Percentiles rank a stretch among this genome's conserved stretches.
phyloP scores from a whole-genome alignment of 2,113 vertebrate genomes.

The Taurulus bubalis region DNA sequence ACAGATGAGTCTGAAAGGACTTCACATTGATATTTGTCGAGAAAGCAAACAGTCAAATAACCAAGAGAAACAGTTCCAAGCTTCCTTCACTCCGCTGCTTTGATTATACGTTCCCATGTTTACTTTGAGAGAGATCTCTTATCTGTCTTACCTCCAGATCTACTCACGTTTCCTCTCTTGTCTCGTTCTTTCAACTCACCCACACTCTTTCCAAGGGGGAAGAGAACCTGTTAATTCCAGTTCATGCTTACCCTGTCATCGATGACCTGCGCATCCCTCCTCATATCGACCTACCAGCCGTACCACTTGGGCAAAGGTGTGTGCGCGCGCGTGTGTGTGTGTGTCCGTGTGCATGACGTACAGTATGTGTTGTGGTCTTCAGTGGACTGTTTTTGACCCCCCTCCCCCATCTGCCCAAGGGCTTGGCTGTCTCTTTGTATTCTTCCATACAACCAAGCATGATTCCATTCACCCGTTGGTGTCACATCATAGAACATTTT shows the following conservation, averaged over 20 bases:
- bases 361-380: slow-evolving; percentile 11
- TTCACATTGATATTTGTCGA: not conserved
- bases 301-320: slow-evolving; percentile 90
- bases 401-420: slow-evolving; percentile 9
- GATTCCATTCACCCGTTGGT: slow-evolving; percentile 21
- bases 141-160: slow-evolving; percentile 10
- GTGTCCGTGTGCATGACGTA: slow-evolving; percentile 32
- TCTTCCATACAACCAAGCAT: slow-evolving; percentile 40
- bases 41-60: not conserved
- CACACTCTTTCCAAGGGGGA: slow-evolving; percentile 83
- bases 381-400: slow-evolving; percentile 24
- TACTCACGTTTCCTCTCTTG: slow-evolving; percentile 12
- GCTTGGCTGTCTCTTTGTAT: slow-evolving; percentile 60
- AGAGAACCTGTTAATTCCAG: slow-evolving; percentile 89
- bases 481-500: slow-evolving; percentile 32
- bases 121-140: slow-evolving; percentile 7
- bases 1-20: not conserved
- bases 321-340: slow-evolving; percentile 69
- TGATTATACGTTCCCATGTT: not conserved
- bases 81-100: slow-evolving; percentile 3
- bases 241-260: slow-evolving; percentile 91
- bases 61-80: not conserved
- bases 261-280: slow-evolving; percentile 90
- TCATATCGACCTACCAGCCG: slow-evolving; percentile 86
- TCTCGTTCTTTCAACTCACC: slow-evolving; percentile 36